Base-by-base conservation (phyloP, 2,797 vertebrate species). In the Propithecus perrieri region DNA sequence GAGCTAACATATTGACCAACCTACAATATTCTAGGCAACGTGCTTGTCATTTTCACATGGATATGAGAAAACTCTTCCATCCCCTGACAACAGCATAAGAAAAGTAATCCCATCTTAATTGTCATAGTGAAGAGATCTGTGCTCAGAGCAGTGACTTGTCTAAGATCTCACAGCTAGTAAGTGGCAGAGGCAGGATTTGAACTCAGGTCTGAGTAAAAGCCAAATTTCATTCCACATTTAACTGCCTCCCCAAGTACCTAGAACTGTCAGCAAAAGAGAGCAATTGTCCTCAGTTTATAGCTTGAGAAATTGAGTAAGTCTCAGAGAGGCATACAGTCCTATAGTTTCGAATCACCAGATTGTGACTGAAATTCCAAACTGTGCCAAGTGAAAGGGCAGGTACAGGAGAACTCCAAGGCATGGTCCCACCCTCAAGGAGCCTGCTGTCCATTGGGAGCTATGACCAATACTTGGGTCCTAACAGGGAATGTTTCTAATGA, bases 271-370 rank as follows among this genome's bases (percentile, higher is more conserved):
- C 50, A 43, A 85, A 43, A 28, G 55, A 50, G 22, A 61, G 13
- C 26, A 71, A 28, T 26, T 50, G 69, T 9, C 28, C 15, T 24
- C 55, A 38, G 7, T 46, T 28, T 74, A n/a, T 53, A 46, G 30
- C n/a, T 76, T 95, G 59, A 95, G 59, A 69, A 53, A 93, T 61
- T 5, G n/a, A 84, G n/a, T 95, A 78, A 43, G 20, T 30, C 94
- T 93, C 57, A 79, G 92, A 48, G 26, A 78, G 35, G 48, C 35
- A 50, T 41, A 33, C 13, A 71, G 55, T 30, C 71, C 38, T 61
- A 1, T 26, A 30, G 28, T 41, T 83, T 78, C 43, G 72, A 43
- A 43, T 55, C 50, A 89, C 67, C 74, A 48, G 50, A 55, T 13
- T 43, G 33, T 46, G 55, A 74, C 43, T 59, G n/a, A 33, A 69